Percentiles rank a stretch among this genome's conserved stretches.
phyloP scores from a whole-genome alignment of 2,113 vertebrate genomes.

The Peromyscus polionotus region DNA sequence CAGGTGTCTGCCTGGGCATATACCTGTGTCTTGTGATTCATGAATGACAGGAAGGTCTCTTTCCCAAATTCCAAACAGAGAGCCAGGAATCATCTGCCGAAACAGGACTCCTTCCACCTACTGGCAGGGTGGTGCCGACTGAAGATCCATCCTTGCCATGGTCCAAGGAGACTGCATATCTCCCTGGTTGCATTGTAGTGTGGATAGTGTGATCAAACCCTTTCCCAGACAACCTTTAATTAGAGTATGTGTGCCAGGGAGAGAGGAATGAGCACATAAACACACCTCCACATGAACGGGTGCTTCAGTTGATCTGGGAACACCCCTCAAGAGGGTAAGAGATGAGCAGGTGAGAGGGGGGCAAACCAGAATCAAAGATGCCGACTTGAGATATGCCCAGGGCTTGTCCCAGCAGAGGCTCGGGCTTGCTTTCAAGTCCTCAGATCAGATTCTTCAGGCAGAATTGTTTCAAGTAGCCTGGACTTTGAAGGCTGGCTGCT shows the following conservation, averaged over 20 bases:
- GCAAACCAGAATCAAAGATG: not conserved
- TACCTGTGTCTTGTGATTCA: not conserved
- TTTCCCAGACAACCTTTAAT: not conserved
- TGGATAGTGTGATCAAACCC: not conserved
- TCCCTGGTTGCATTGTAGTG: not conserved
- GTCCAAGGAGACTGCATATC: not conserved
- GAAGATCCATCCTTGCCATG: not conserved
- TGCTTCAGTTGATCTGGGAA: not conserved
- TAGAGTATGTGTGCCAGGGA: accelerated
- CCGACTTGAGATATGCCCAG: not conserved
- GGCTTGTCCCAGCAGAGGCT: not conserved
- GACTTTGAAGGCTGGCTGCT: not conserved
- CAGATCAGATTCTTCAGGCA: not conserved
- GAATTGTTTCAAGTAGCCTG: not conserved
- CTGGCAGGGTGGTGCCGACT: too few relatives aligned
- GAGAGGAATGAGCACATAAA: accelerated
- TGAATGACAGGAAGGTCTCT: not conserved
- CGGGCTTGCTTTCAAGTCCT: not conserved
- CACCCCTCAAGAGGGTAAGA: accelerated
- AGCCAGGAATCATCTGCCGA: not conserved
- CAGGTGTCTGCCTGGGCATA: not conserved
- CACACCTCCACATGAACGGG: not conserved
- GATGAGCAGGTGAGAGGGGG: not conserved
- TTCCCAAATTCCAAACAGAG: not conserved
- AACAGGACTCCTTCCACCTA: not conserved